Conservation (phyloP, 2,113 vertebrate genomes). For the Suricata suricatta region DNA sequence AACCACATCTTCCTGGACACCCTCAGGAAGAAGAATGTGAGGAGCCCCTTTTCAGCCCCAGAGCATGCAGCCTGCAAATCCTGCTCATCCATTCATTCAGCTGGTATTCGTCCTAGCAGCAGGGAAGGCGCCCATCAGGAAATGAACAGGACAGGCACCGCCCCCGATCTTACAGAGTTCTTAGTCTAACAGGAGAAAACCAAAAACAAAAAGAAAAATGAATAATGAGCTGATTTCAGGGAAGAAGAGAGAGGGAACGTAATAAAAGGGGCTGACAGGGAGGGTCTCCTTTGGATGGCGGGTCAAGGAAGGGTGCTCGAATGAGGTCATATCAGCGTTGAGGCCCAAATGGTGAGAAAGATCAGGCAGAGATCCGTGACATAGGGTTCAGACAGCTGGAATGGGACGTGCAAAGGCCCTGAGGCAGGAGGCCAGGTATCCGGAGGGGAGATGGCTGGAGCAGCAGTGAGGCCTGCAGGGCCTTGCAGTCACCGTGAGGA, state of each 20-base stretch:
- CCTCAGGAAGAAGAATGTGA: fast-evolving
- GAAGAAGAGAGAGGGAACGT: not conserved
- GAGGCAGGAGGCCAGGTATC: not conserved
- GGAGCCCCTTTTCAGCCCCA: not conserved
- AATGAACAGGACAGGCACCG: fast-evolving
- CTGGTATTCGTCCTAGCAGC: not conserved
- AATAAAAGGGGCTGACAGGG: not conserved
- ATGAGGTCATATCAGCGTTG: fast-evolving
- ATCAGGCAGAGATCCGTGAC: not conserved
- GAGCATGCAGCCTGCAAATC: too few species aligned
- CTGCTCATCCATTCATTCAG: not conserved
- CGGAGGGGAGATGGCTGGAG: too few species aligned
- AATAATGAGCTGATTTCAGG: not conserved
- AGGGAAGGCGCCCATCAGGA: not conserved
- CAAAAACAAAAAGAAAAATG: not conserved
- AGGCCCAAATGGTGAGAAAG: not conserved
- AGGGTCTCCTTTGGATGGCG: not conserved
- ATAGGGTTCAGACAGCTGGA: not conserved
- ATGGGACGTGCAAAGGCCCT: not conserved
- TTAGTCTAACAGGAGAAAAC: not conserved
- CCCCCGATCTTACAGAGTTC: not conserved
- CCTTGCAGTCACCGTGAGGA: fast-evolving
- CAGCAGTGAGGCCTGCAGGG: too few species aligned
- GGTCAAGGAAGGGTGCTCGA: not conserved
- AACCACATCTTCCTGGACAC: not conserved